Conservation (phyloP, 2,113 vertebrate species). For the Aspidoscelis tigris region DNA sequence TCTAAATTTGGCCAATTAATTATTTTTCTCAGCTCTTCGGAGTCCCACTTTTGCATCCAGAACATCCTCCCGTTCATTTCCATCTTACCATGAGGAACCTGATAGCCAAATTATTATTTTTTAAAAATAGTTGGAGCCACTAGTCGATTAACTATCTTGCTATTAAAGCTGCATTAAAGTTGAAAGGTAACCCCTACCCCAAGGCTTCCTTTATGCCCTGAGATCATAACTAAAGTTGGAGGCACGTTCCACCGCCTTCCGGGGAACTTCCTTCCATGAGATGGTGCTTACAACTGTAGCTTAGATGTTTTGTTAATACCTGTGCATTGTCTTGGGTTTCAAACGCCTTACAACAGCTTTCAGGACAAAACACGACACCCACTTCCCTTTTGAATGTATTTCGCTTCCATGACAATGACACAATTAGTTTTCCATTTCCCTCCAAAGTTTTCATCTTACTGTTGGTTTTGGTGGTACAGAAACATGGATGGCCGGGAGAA, state of each 20-base stretch:
- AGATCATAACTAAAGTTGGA: background rate
- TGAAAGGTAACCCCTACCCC: background rate
- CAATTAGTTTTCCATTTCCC: background rate
- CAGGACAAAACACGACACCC: slow-evolving; percentile 1
- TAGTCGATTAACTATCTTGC: background rate
- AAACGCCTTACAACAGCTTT: slow-evolving; percentile 53
- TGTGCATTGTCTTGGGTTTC: slow-evolving; percentile 48
- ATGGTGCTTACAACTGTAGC: background rate
- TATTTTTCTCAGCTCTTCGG: background rate
- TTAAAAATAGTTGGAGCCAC: background rate
- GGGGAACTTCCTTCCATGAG: background rate
- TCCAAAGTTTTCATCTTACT: background rate
- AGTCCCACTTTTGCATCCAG: background rate
- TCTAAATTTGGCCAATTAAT: background rate
- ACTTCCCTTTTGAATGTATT: slow-evolving; percentile 1
- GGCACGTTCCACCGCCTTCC: background rate
- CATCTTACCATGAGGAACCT: background rate
- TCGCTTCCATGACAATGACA: slow-evolving; percentile 25
- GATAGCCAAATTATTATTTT: background rate
- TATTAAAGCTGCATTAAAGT: background rate
- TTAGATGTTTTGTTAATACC: slow-evolving; percentile 52
- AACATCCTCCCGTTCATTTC: background rate
- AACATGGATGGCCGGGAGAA: background rate
- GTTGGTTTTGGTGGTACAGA: background rate
- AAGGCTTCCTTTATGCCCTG: background rate